A percentile compares a stretch with the other conserved stretches of the same genome.
Conservation (phyloP, 1,140 invertebrate species). For the Acromyrmex echinatior region DNA sequence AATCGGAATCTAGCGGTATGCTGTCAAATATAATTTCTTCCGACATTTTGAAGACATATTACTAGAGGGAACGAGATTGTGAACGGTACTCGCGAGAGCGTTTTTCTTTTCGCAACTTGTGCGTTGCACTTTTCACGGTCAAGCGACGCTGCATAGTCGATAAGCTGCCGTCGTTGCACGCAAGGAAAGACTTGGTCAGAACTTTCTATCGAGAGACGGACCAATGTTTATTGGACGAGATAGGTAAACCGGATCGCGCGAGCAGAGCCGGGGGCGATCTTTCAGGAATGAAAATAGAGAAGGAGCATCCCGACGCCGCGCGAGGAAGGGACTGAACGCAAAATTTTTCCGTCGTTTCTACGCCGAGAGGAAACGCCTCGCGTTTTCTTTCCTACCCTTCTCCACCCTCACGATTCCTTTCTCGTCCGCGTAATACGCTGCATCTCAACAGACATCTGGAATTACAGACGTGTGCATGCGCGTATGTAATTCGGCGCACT, state of each 20-base stretch:
- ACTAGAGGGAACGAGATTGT: conserved; percentile 18
- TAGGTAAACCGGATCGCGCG: conserved; percentile 84
- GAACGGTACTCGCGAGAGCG: conserved; percentile 40
- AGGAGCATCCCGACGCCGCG: conserved; percentile 62
- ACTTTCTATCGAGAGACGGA: conserved; percentile 72
- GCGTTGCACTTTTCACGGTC: conserved; percentile 53
- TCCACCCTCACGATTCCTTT: not conserved
- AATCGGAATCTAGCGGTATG: conserved; percentile 39
- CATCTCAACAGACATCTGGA: not conserved
- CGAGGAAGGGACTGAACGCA: conserved; percentile 60
- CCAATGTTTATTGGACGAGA: conserved; percentile 85
- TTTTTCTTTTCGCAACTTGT: conserved; percentile 33
- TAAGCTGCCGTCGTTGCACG: not conserved
- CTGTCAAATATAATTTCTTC: conserved; percentile 21
- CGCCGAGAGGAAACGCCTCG: conserved; percentile 60
- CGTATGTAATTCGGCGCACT: not conserved
- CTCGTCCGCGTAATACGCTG: not conserved
- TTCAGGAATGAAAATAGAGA: conserved; percentile 84
- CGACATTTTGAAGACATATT: conserved; percentile 7
- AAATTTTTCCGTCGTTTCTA: conserved; percentile 71
- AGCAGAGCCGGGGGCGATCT: conserved; percentile 76
- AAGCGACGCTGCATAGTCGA: conserved; percentile 34
- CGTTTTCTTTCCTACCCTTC: not conserved
- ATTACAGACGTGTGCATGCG: not conserved
- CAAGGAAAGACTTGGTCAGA: conserved; percentile 63